Evolutionary conservation across 2,888 invertebrate genomes (phyloP).

Genomic region (Cremastobaeus sp.): DNA sequence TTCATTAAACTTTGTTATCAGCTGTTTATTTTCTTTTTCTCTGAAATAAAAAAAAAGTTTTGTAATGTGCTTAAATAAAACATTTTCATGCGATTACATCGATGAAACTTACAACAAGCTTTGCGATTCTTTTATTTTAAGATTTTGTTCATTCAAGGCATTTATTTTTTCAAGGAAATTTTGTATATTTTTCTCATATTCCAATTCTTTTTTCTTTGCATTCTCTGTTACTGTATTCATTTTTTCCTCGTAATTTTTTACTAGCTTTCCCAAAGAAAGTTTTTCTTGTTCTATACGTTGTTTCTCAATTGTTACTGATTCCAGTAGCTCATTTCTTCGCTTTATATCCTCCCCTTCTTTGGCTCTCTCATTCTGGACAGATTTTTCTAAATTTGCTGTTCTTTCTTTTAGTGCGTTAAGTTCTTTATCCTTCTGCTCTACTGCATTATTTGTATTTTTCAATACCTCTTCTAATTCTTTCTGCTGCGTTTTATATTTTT

Average conservation of each 20-base stretch:
- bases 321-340: slow-evolving; percentile 63
- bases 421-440: slow-evolving; percentile 79
- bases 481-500: slow-evolving; percentile 43
- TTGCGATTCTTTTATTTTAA: slow-evolving; percentile 67
- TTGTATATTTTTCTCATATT: slow-evolving; percentile 65
- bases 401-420: slow-evolving; percentile 78
- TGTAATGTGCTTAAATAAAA: not conserved
- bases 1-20: slow-evolving; percentile 67
- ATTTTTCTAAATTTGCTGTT: slow-evolving; percentile 76
- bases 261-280: slow-evolving; percentile 79
- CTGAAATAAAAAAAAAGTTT: slow-evolving; percentile 62
- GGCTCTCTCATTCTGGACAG: slow-evolving; percentile 62
- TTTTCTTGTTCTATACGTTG: slow-evolving; percentile 74
- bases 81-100: not conserved
- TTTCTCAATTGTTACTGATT: slow-evolving; percentile 63
- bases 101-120: slow-evolving; percentile 65
- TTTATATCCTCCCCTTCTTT: slow-evolving; percentile 69
- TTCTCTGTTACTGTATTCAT: slow-evolving; percentile 63
- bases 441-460: slow-evolving; percentile 69
- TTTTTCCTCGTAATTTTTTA: slow-evolving; percentile 76
- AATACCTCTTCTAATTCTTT: slow-evolving; percentile 76
- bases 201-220: slow-evolving; percentile 67
- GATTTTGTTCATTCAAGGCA: slow-evolving; percentile 63
- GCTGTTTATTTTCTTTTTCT: slow-evolving; percentile 71
- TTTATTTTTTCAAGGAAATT: slow-evolving; percentile 70